Evolutionary conservation across 2,113 vertebrate genomes (phyloP).

Genomic region (Takifugu bimaculatus): DNA sequence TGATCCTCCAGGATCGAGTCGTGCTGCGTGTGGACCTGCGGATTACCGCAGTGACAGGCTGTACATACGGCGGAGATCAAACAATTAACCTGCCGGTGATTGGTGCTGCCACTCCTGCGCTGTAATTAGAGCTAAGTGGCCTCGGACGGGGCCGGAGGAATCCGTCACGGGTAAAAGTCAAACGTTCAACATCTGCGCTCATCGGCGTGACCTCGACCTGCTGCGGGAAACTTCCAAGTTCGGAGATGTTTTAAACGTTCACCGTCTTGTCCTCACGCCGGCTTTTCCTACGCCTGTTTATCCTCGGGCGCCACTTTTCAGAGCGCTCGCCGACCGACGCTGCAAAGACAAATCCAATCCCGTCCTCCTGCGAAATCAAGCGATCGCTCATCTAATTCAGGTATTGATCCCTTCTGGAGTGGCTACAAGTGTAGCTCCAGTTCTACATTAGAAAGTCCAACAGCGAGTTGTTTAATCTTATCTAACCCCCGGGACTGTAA

Average conservation of each 20-base stretch:
- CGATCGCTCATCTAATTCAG: constrained; percentile 55
- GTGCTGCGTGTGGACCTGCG: constrained; percentile 31
- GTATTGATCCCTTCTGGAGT: constrained; percentile 42
- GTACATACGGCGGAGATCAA: constrained; percentile 73
- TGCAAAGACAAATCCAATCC: constrained; percentile 39
- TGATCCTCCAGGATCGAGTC: neutral
- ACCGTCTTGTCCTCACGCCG: neutral
- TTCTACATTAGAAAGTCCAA: constrained; percentile 42
- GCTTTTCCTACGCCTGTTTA: constrained; percentile 18
- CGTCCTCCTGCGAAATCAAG: constrained; percentile 27
- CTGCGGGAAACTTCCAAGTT: neutral
- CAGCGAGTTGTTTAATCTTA: constrained; percentile 40
- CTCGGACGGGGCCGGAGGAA: constrained; percentile 51
- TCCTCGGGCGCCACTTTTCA: constrained; percentile 29
- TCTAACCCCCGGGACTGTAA: constrained; percentile 28
- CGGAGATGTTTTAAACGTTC: constrained; percentile 1
- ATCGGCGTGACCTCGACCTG: constrained; percentile 17
- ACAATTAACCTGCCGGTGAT: constrained; percentile 73
- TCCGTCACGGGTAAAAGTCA: constrained; percentile 36
- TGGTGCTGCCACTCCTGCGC: constrained; percentile 60
- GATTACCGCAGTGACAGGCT: constrained; percentile 50
- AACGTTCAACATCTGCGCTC: constrained; percentile 40
- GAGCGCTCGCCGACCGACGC: constrained; percentile 14
- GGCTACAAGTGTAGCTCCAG: constrained; percentile 39
- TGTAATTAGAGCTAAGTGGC: constrained; percentile 70